phyloP scores from a whole-genome alignment of 2,113 vertebrate species.

The Ageneiosus marmoratus region DNA sequence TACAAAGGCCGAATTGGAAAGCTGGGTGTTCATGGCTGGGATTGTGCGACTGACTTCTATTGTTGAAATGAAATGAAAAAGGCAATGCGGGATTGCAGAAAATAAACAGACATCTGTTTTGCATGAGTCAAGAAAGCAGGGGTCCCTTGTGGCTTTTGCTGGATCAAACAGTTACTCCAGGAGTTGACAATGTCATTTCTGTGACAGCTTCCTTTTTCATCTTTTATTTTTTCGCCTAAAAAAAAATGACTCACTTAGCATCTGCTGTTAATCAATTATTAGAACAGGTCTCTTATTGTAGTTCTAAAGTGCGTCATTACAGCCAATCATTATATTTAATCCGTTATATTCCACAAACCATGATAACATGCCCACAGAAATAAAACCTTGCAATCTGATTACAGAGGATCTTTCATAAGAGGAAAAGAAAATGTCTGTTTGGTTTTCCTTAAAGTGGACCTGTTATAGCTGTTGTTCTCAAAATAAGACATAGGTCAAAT shows the following conservation, averaged over 20 bases:
- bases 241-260: neutral
- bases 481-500: no score
- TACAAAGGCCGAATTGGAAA: constrained; percentile 39
- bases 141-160: constrained; percentile 34
- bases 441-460: neutral
- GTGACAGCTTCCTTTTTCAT: neutral
- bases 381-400: neutral
- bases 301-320: neutral
- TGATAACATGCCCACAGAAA: no score
- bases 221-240: neutral
- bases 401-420: neutral
- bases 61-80: constrained; percentile 8
- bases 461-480: no score
- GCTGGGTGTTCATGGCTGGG: constrained; percentile 10
- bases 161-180: constrained; percentile 29
- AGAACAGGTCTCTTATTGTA: neutral
- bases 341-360: neutral
- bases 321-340: neutral
- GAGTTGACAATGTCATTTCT: neutral
- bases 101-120: constrained; percentile 52
- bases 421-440: neutral
- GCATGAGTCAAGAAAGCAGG: constrained; percentile 17
- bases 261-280: neutral
- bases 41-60: constrained; percentile 21
- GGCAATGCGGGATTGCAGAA: constrained; percentile 36